phyloP scores from a whole-genome alignment of 2,113 vertebrate species.

The Phylloscopus trochiloides region DNA sequence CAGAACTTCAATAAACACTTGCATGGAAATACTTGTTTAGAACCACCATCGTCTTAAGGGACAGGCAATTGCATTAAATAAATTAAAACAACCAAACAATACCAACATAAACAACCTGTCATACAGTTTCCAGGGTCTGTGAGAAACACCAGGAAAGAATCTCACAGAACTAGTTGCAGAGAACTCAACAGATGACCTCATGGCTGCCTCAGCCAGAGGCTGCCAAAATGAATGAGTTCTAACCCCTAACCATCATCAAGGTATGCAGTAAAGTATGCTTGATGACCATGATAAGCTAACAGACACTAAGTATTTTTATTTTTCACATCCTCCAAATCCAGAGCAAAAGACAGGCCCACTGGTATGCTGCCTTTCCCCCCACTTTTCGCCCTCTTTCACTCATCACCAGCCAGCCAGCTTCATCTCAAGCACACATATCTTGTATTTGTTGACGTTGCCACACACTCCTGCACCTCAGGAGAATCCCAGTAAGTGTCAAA shows the following conservation, averaged over 20 bases:
- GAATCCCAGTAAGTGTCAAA: neutral
- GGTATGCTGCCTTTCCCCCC: neutral
- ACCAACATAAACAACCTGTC: neutral
- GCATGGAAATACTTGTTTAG: neutral
- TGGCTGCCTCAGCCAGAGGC: neutral
- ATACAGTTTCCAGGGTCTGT: constrained; percentile 34
- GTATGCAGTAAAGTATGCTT: neutral
- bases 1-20: neutral
- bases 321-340: neutral
- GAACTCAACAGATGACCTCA: neutral
- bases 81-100: neutral
- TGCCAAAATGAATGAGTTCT: neutral
- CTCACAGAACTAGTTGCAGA: neutral
- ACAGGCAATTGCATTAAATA: neutral
- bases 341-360: neutral
- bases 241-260: neutral
- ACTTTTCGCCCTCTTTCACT: neutral
- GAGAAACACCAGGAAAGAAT: constrained; percentile 44
- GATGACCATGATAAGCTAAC: neutral
- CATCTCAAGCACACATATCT: accelerated
- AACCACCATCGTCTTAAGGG: neutral
- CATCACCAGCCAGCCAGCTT: neutral
- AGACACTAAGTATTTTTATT: neutral
- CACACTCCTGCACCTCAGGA: neutral
- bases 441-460: neutral